These are phyloP conservation scores for Tylochromis polylepis DNA, from an alignment of 2,113 vertebrate genomes.

Conservation along the genomic window DNA sequence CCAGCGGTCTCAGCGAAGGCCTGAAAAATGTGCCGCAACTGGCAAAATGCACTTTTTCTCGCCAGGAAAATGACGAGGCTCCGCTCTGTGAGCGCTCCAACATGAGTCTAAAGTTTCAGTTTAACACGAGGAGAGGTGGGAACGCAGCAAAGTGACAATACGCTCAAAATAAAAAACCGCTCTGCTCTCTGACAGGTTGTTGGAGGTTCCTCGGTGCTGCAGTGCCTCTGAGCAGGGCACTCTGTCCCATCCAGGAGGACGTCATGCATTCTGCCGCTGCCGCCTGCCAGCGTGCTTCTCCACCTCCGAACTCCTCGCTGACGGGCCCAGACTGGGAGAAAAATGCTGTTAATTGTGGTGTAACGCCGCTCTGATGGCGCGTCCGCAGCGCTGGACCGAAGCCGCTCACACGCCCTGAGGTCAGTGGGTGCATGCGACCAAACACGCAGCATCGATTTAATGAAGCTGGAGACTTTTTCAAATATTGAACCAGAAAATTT, in stretches of 20 bases:
- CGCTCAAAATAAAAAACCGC: background rate
- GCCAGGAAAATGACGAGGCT: background rate
- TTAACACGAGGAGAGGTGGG: background rate
- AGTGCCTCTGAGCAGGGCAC: background rate
- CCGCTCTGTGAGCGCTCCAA: background rate
- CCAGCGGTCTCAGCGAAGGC: background rate
- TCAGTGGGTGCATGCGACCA: background rate
- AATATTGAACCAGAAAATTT: background rate
- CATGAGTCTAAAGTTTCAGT: background rate
- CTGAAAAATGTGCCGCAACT: background rate
- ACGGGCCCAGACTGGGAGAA: background rate
- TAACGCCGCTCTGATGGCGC: background rate
- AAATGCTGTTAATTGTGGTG: background rate
- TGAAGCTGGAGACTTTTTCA: background rate
- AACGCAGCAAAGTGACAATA: background rate
- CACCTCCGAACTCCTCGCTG: background rate
- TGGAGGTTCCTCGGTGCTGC: background rate
- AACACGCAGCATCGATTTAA: background rate
- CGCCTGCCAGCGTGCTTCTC: background rate
- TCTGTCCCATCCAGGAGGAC: background rate
- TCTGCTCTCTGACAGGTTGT: background rate
- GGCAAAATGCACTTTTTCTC: background rate
- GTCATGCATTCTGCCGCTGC: background rate
- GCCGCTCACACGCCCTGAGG: background rate
- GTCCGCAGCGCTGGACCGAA: background rate